Conservation (phyloP, 2,888 invertebrate genomes). For the Ectemnius cavifrons region DNA sequence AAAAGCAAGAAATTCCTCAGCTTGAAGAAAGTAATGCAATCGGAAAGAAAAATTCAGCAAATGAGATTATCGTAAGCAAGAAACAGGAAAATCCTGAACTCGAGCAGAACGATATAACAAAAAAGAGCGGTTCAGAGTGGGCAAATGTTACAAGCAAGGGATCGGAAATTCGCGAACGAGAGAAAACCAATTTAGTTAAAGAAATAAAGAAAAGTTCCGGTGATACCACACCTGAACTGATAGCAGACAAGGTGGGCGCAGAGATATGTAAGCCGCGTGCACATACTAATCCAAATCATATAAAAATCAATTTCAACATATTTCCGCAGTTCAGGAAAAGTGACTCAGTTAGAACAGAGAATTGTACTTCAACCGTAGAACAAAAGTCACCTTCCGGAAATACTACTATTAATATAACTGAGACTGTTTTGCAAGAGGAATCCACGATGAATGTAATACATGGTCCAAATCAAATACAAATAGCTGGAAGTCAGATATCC, state of each 20-base stretch:
- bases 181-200: too few species aligned
- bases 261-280: neutral
- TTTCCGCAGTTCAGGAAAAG: neutral
- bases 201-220: neutral
- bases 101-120: too few species aligned
- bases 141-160: too few species aligned
- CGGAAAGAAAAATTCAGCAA: too few species aligned
- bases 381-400: neutral
- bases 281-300: neutral
- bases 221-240: neutral
- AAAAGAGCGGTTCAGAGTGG: too few species aligned
- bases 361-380: neutral
- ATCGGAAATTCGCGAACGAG: too few species aligned
- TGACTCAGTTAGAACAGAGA: too few species aligned
- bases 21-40: too few species aligned
- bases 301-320: constrained; percentile 3
- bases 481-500: neutral
- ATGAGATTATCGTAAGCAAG: too few species aligned
- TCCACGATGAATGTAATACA: neutral
- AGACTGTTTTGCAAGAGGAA: neutral
- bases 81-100: too few species aligned
- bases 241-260: neutral
- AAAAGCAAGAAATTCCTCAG: too few species aligned
- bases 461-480: neutral
- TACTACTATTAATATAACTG: neutral